Evolutionary conservation across 2,113 vertebrate species (phyloP).

Genomic region (Caranx melampygus): DNA sequence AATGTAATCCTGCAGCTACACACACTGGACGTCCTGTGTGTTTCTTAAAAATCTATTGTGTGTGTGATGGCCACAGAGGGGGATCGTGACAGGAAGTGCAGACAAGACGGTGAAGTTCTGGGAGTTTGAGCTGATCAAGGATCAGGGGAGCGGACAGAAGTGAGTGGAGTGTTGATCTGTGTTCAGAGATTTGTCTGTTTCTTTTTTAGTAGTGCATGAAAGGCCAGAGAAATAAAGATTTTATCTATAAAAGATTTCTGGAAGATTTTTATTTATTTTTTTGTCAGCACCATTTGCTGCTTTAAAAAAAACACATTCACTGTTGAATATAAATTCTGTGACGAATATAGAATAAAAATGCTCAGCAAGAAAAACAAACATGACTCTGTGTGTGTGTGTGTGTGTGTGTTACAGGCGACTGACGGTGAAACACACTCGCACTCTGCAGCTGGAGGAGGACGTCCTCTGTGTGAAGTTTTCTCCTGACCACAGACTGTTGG

Average conservation of each 20-base stretch:
- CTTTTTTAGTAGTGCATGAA: too few species aligned
- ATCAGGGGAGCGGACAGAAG: conserved; percentile 87
- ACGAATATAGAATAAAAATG: too few species aligned
- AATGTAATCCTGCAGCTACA: too few species aligned
- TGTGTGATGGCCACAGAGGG: conserved; percentile 80
- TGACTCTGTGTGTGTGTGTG: neutral
- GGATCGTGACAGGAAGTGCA: conserved; percentile 93
- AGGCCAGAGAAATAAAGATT: too few species aligned
- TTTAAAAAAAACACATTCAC: too few species aligned
- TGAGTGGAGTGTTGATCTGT: conserved; percentile 71
- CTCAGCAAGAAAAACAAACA: too few species aligned
- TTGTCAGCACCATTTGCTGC: too few species aligned
- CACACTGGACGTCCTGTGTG: neutral
- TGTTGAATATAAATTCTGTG: too few species aligned
- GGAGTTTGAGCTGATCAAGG: conserved; percentile 97
- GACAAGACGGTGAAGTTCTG: conserved; percentile 97
- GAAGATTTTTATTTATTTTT: too few species aligned
- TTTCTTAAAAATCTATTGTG: neutral
- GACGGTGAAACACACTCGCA: conserved; percentile 89
- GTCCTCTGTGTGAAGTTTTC: conserved; percentile 93
- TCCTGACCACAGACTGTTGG: conserved; percentile 90
- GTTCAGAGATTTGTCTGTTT: neutral
- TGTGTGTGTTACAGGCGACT: conserved; percentile 80
- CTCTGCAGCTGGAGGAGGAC: conserved; percentile 94
- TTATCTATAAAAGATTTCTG: too few species aligned